These are phyloP conservation scores for Drosophila nr. perissopoda DNA, from an alignment of 2,888 invertebrate species.

Conservation along the genomic window DNA sequence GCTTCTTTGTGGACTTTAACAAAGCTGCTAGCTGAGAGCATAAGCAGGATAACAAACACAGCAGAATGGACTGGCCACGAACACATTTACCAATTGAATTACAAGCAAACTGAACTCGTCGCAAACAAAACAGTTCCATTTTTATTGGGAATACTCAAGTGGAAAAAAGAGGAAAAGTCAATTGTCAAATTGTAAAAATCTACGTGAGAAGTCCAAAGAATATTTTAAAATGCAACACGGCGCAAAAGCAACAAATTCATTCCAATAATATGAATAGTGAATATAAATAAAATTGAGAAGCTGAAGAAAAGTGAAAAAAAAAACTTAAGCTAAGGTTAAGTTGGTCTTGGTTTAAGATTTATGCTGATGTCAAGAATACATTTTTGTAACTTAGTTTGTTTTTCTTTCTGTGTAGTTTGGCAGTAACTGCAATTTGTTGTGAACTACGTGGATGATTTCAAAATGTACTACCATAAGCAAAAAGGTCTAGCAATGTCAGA, in stretches of 20 bases:
- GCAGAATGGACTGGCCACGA: background rate
- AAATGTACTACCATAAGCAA: background rate
- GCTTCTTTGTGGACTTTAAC: background rate
- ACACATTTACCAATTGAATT: conserved; percentile 31
- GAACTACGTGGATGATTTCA: conserved; percentile 6
- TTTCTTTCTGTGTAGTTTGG: background rate
- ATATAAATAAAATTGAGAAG: no score
- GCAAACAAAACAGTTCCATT: conserved; percentile 13
- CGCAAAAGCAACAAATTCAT: background rate
- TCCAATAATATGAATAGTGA: background rate
- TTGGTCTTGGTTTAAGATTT: background rate
- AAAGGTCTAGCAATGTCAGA: background rate
- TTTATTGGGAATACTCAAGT: conserved; percentile 15
- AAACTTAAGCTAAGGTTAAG: background rate
- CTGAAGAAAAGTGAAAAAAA: background rate
- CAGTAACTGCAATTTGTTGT: background rate
- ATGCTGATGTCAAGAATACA: background rate
- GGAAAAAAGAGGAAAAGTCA: background rate
- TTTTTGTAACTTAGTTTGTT: fast-evolving
- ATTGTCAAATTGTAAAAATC: conserved; percentile 16
- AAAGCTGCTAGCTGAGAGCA: conserved; percentile 1
- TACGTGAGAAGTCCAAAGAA: background rate
- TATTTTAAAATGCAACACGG: background rate
- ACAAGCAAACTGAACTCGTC: conserved; percentile 8
- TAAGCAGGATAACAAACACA: background rate